These are phyloP conservation scores for Chirona hameri DNA, from an alignment of 2,888 invertebrate species.

Conservation along the genomic window DNA sequence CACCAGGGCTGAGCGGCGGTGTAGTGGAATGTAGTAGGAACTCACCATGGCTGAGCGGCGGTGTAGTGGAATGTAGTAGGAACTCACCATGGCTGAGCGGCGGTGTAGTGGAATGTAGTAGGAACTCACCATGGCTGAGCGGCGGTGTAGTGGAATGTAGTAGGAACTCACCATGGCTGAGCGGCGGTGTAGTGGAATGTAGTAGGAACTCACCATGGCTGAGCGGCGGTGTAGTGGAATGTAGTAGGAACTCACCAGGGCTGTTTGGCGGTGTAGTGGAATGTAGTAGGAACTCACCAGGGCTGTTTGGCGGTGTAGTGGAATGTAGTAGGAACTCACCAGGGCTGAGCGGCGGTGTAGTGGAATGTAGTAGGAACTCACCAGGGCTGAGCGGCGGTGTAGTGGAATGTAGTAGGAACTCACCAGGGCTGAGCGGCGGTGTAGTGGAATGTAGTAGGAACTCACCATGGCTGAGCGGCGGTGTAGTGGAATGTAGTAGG, in stretches of 20 bases:
- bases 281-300: neutral
- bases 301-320: neutral
- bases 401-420: conserved; percentile 37
- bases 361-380: too few species aligned
- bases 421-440: conserved; percentile 48
- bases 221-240: neutral
- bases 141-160: neutral
- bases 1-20: neutral
- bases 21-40: neutral
- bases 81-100: neutral
- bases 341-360: neutral
- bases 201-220: neutral
- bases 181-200: neutral
- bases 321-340: neutral
- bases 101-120: neutral
- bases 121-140: neutral
- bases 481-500: too few species aligned
- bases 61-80: neutral
- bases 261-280: neutral
- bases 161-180: neutral
- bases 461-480: conserved; percentile 25
- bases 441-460: conserved; percentile 43
- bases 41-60: neutral
- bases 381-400: neutral
- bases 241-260: neutral